Conservation (phyloP, 2,797 vertebrate species). For the Poeciliopsis paucimaculata region DNA sequence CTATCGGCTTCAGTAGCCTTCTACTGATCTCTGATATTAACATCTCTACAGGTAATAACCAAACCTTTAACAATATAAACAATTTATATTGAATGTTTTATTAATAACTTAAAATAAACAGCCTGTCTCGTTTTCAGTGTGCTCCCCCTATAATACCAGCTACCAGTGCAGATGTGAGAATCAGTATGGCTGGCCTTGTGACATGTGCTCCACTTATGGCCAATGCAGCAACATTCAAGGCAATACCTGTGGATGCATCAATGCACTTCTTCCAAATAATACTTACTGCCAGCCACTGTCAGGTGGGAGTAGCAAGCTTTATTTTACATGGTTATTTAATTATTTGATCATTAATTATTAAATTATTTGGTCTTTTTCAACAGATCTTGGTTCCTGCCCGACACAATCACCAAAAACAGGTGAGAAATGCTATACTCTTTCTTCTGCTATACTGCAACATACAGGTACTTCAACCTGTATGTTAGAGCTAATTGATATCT, state of each 20-base stretch:
- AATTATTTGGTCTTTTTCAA: neutral
- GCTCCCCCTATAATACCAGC: neutral
- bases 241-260: conserved; percentile 9
- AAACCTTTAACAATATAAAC: neutral
- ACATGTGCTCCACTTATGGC: conserved; percentile 6
- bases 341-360: neutral
- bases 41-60: neutral
- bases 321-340: neutral
- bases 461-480: too few relatives aligned
- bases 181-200: conserved; percentile 10
- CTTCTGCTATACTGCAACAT: neutral
- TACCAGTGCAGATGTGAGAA: conserved; percentile 24
- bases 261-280: neutral
- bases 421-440: neutral
- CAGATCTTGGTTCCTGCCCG: neutral
- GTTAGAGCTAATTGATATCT: too few relatives aligned
- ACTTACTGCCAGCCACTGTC: conserved; percentile 3
- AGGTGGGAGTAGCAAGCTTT: neutral
- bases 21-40: neutral
- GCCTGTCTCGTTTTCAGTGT: conserved; percentile 5
- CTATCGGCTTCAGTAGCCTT: conserved; percentile 19
- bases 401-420: neutral
- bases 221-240: neutral
- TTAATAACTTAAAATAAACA: neutral
- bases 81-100: neutral